Conservation (phyloP, 2,888 invertebrate genomes). For the Catocala sponsa region DNA sequence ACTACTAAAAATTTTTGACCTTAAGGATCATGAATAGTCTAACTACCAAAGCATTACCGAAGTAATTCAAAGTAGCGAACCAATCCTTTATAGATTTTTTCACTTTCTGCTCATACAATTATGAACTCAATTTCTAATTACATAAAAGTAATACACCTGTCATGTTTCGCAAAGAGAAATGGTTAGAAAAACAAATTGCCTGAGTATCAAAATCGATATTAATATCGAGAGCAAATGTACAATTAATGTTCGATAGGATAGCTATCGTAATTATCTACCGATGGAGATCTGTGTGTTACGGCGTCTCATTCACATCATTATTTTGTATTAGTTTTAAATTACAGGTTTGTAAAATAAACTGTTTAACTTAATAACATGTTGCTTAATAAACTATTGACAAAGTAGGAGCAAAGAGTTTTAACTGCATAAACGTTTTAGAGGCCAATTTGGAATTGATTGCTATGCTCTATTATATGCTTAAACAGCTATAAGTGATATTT, state of each 20-base stretch:
- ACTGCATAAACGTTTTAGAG: no score
- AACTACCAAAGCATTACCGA: no score
- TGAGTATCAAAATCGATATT: constrained; percentile 29
- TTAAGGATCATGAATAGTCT: no score
- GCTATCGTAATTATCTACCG: constrained; percentile 38
- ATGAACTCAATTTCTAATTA: not conserved
- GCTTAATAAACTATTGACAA: no score
- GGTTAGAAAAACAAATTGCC: constrained; percentile 18
- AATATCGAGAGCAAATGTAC: constrained; percentile 46
- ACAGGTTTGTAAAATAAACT: constrained; percentile 41
- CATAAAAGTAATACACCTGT: not conserved
- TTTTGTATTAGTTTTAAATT: constrained; percentile 33
- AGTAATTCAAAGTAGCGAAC: no score
- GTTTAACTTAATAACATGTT: constrained; percentile 12
- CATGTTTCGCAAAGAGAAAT: constrained; percentile 1
- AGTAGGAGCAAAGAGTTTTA: no score
- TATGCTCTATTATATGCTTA: no score
- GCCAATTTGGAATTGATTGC: no score
- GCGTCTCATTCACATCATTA: constrained; percentile 28
- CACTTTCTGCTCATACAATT: no score
- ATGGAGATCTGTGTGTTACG: constrained; percentile 32
- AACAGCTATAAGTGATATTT: no score
- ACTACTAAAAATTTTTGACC: no score
- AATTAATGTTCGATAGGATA: constrained; percentile 45
- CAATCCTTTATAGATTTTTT: no score